A percentile compares a stretch with the other conserved stretches of the same genome.
phyloP scores from a whole-genome alignment of 2,113 vertebrate species.

The Probosciger aterrimus region DNA sequence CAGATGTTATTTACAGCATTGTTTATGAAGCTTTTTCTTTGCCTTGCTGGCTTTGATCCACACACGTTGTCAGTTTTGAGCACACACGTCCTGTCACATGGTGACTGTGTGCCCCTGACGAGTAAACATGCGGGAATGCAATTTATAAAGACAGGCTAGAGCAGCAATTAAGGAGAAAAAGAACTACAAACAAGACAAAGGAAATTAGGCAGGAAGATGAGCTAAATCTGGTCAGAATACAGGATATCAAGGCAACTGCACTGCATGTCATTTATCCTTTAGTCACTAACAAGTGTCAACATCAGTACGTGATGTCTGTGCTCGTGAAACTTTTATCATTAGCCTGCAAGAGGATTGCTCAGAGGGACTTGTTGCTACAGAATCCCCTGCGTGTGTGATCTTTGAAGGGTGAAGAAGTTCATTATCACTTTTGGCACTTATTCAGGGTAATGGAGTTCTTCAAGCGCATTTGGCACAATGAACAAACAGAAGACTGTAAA shows the following conservation, averaged over 20 bases:
- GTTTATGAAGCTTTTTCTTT: constrained; percentile 78
- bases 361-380: constrained; percentile 13
- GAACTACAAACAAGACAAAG: constrained; percentile 64
- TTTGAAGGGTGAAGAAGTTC: constrained; percentile 13
- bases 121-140: constrained; percentile 75
- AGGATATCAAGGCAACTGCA: constrained; percentile 56
- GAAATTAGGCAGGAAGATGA: constrained; percentile 65
- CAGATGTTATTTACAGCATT: constrained; percentile 82
- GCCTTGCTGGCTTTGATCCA: constrained; percentile 76
- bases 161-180: constrained; percentile 55
- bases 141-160: constrained; percentile 62
- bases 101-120: constrained; percentile 59
- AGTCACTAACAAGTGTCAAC: constrained; percentile 47
- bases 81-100: constrained; percentile 82
- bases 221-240: constrained; percentile 60
- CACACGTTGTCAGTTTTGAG: constrained; percentile 75
- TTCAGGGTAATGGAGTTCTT: constrained; percentile 3
- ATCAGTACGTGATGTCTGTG: constrained; percentile 24
- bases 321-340: constrained; percentile 7
- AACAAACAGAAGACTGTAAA: constrained; percentile 27
- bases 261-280: constrained; percentile 25
- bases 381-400: neutral
- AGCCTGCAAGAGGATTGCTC: neutral
- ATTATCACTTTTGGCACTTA: neutral
- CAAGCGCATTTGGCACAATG: neutral